Evolutionary conservation across 1,140 invertebrate species (phyloP), one percentile per base, ranked within the genome.

Genomic region (Rhizoglyphus robini): DNA sequence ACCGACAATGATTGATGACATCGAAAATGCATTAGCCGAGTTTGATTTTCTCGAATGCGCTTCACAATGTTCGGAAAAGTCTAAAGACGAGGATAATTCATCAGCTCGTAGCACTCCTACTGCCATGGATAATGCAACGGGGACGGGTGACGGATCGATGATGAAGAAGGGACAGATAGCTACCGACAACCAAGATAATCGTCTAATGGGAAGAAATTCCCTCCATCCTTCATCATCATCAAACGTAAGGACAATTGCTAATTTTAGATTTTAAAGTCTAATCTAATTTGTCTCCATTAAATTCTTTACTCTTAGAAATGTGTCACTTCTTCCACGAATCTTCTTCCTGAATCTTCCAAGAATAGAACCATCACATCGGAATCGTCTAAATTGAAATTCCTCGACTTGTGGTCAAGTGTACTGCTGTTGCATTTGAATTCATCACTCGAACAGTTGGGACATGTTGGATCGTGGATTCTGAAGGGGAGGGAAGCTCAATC

Each of bases 1-100:
- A 54, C 23, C 51, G 15, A 8, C 51, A 54, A 32, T 54, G 51
- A 32, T 54, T 32, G 61, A 63, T 13, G 61, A 63, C 27, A 29
- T 63, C 5, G 61, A 63, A 20, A 36, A 31, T 8, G 61, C 61
- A 8, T 31, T 63, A 38, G 61, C 61, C 23, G 61, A 63, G 34
- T 63, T 63, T 36, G 61, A 36, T 31, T 63, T 63, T 46, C 61
- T 63, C 32, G 61, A 63, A 11, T 20, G 13, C 23, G 31, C 25
- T 18, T 13, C n/a, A 15, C 15, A 15, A 23, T 23, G 15, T 15
- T 15, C 15, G 41, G 41, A 23, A 46, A 23, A 46, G 41, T 15
- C 41, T 46, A 23, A 46, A 23, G 41, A 46, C 41, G 23, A 46
- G 41, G 41, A 15, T 46, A 46, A 46, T 23, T 46, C 15, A 46